These are phyloP conservation scores for Ceyx melanurus DNA, from an alignment of 2,113 vertebrate species.

Conservation along the genomic window DNA sequence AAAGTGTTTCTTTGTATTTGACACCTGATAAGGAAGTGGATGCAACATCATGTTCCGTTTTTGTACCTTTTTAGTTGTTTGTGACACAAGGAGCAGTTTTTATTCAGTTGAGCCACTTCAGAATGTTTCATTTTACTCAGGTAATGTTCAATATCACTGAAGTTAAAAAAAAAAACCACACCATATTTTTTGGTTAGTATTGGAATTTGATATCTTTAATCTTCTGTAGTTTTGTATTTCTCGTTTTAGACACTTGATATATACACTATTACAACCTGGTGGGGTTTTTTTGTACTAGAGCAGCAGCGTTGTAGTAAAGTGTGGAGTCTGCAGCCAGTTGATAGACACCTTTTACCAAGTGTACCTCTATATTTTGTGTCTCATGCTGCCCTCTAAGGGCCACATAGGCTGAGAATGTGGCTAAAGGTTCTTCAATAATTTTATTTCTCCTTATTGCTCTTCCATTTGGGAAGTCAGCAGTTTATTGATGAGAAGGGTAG, in stretches of 20 bases:
- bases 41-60: fast-evolving
- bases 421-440: background rate
- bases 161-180: background rate
- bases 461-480: background rate
- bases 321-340: background rate
- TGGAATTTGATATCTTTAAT: fast-evolving
- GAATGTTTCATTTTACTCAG: fast-evolving
- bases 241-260: background rate
- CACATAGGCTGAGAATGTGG: background rate
- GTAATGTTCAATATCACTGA: background rate
- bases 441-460: background rate
- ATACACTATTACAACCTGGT: background rate
- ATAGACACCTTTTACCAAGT: background rate
- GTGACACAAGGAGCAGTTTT: background rate
- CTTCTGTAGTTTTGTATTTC: fast-evolving
- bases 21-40: fast-evolving
- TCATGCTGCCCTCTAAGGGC: constrained; percentile 60
- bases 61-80: background rate
- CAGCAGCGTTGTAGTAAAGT: background rate
- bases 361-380: background rate
- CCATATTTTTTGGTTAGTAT: background rate
- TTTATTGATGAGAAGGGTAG: background rate
- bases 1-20: background rate
- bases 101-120: background rate
- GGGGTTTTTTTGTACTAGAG: background rate